Evolutionary conservation across 2,113 vertebrate species (phyloP), one percentile per base, ranked within the genome.

Genomic region (Mesembrinibis cayennensis): DNA sequence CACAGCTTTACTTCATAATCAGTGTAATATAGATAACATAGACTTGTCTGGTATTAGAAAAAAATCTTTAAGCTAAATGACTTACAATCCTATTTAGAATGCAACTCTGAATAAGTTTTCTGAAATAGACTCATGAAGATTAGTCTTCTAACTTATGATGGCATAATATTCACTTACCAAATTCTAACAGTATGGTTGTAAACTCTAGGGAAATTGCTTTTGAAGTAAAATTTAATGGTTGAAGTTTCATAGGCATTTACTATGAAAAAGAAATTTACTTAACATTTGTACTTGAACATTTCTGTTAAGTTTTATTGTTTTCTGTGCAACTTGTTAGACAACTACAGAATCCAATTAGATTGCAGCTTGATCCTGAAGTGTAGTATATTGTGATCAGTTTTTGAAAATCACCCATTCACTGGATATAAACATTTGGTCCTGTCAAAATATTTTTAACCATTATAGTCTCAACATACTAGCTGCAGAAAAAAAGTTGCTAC

Each of bases 401-500:
- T 91, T 16, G 4, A 25, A 82, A 87, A 71, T 70, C 73, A 32
- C 38, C 11, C 15, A 47, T 93, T 95, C 40, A 65, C 87, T n/a
- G 18, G 58, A 88, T 94, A 71, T 50, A 95, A 96, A 89, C 27
- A 90, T 89, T 82, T 97, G 52, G 11, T 84, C 69, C 32, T 71
- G 87, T 72, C 40, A 49, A 52, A 85, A 53, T 69, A 44, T 32
- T 94, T 93, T 53, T 93, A 97, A 96, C 49, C 13, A 34, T 92
- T 95, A 76, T 56, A 67, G 21, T 62, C 21, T 88, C 90, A 88
- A 92, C 61, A 52, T 27, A 40, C 26, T 55, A 42, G 40, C 59
- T 97, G 90, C 95, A 97, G 97, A 96, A 90, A 77, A 85, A 95
- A 93, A 73, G 83, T 96, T 91, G 93, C 47, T 10, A 92, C 77